Conservation (phyloP, 1,140 invertebrate genomes). For the Trichonephila clavata region DNA sequence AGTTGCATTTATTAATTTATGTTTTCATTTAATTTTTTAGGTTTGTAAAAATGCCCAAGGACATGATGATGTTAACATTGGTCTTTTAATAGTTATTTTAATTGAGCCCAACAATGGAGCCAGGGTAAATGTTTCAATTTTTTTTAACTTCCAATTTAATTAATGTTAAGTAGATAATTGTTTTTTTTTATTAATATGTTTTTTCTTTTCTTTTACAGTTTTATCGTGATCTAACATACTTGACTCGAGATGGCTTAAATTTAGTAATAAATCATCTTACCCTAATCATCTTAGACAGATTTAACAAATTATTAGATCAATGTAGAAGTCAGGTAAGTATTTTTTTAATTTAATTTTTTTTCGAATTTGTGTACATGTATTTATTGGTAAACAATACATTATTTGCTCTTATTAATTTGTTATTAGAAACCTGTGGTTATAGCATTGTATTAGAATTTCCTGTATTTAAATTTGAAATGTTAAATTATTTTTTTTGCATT, state of each 20-base stretch:
- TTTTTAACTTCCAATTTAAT: neutral
- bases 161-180: neutral
- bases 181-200: neutral
- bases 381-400: neutral
- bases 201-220: constrained; percentile 82
- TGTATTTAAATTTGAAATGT: no score
- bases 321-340: constrained; percentile 86
- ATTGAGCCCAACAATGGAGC: constrained; percentile 91
- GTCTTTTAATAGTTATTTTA: constrained; percentile 92
- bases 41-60: constrained; percentile 87
- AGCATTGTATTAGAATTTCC: no score
- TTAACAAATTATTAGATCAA: constrained; percentile 90
- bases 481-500: no score
- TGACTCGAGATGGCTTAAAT: constrained; percentile 92
- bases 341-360: neutral
- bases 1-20: neutral
- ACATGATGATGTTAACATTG: constrained; percentile 94
- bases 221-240: constrained; percentile 94
- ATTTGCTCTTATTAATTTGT: no score
- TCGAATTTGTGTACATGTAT: neutral
- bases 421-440: no score
- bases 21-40: constrained; percentile 77
- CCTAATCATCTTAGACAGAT: constrained; percentile 93
- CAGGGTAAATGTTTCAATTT: constrained; percentile 83
- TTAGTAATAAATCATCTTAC: constrained; percentile 90